Percentiles rank a stretch among this genome's conserved stretches.
phyloP scores from a whole-genome alignment of 2,113 vertebrate genomes.

The Petroica traversi region DNA sequence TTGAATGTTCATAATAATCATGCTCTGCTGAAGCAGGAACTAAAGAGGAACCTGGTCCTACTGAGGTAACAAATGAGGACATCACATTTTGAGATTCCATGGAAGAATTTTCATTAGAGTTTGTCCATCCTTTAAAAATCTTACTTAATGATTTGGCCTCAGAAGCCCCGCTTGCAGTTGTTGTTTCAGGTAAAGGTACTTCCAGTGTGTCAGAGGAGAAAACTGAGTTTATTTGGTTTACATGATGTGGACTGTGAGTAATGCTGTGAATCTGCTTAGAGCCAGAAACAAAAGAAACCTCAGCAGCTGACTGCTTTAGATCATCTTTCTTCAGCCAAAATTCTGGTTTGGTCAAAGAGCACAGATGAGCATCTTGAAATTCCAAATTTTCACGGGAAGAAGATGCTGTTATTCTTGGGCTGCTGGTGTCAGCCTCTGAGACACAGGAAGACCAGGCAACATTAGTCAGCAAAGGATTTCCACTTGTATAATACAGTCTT shows the following conservation, averaged over 20 bases:
- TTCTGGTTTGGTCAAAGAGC: background rate
- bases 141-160: background rate
- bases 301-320: constrained; percentile 41
- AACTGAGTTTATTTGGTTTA: background rate
- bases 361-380: constrained; percentile 17
- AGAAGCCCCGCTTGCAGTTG: background rate
- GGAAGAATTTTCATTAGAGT: background rate
- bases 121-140: background rate
- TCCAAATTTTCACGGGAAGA: constrained; percentile 61
- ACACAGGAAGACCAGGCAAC: constrained; percentile 81
- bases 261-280: constrained; percentile 7
- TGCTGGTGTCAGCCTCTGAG: constrained; percentile 61
- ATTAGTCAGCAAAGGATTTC: constrained; percentile 65
- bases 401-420: constrained; percentile 51
- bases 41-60: background rate
- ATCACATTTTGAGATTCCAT: background rate
- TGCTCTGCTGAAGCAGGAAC: constrained; percentile 13
- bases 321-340: constrained; percentile 55
- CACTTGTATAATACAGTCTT: background rate
- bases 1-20: constrained; percentile 33
- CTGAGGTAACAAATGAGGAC: constrained; percentile 30
- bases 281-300: constrained; percentile 45
- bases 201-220: constrained; percentile 44
- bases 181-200: constrained; percentile 59
- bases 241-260: background rate